Percentiles rank a stretch among this genome's conserved stretches.
Conservation (phyloP, 1,140 invertebrate species). For the Venturia canescens region DNA sequence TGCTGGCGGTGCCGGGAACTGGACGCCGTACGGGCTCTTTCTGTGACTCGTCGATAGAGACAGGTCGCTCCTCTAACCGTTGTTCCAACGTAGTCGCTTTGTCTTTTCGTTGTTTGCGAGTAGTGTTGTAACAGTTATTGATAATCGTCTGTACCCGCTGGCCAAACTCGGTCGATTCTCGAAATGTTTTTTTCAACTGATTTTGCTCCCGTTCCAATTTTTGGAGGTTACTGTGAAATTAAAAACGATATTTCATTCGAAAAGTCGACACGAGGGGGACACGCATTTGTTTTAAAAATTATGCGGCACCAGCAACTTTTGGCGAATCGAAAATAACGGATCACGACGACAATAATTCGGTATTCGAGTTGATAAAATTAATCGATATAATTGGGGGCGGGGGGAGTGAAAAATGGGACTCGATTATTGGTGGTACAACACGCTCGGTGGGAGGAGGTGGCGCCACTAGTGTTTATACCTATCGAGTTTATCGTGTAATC, state of each 20-base stretch:
- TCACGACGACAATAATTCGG: too few species aligned
- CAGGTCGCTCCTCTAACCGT: conserved; percentile 54
- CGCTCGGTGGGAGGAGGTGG: too few species aligned
- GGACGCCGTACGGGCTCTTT: not conserved
- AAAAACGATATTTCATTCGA: conserved; percentile 24
- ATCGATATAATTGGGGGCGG: too few species aligned
- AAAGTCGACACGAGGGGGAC: not conserved
- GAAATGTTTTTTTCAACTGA: conserved; percentile 59
- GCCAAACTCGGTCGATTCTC: conserved; percentile 59
- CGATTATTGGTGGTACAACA: too few species aligned
- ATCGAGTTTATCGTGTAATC: conserved; percentile 28
- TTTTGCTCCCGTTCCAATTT: conserved; percentile 68
- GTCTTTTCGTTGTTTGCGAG: conserved; percentile 60
- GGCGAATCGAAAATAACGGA: too few species aligned
- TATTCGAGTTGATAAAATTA: too few species aligned
- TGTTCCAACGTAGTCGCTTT: conserved; percentile 56
- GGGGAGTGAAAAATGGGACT: too few species aligned
- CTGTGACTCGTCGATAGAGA: not conserved
- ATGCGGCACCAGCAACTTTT: too few species aligned
- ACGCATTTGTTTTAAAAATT: too few species aligned
- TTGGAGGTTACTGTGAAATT: conserved; percentile 61
- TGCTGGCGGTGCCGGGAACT: not conserved
- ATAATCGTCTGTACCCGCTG: conserved; percentile 60
- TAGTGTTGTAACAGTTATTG: conserved; percentile 60
- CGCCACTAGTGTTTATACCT: conserved; percentile 33